These are phyloP conservation scores for Apoderus coryli DNA, from an alignment of 2,888 invertebrate species.

Conservation along the genomic window DNA sequence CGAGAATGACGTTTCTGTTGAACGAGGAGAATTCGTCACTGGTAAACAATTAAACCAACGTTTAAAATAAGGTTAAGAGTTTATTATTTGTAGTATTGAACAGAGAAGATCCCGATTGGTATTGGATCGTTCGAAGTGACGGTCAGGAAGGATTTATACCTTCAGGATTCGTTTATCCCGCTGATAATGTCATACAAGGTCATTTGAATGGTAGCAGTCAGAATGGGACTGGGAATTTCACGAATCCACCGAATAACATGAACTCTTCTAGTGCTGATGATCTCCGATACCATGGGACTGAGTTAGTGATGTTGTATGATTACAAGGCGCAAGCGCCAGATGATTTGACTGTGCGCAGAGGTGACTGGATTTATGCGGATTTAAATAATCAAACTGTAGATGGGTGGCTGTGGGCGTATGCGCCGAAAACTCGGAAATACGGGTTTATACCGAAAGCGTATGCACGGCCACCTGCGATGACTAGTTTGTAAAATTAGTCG, in stretches of 20 bases:
- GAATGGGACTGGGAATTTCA: constrained; percentile 23
- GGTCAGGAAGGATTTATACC: constrained; percentile 94
- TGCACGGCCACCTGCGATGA: constrained; percentile 84
- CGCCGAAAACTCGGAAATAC: constrained; percentile 80
- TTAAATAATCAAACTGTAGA: constrained; percentile 85
- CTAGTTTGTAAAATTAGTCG: constrained; percentile 62
- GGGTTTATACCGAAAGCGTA: constrained; percentile 94
- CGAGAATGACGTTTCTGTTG: constrained; percentile 88
- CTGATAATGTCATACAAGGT: constrained; percentile 60
- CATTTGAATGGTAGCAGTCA: constrained; percentile 30
- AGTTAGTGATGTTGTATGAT: constrained; percentile 87
- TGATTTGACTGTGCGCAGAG: constrained; percentile 77
- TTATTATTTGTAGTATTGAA: constrained; percentile 53
- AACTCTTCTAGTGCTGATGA: constrained; percentile 39
- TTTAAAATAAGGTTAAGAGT: too few species aligned
- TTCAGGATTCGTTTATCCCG: constrained; percentile 86
- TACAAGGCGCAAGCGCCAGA: constrained; percentile 92
- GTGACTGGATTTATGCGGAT: constrained; percentile 94
- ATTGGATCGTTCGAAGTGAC: constrained; percentile 85
- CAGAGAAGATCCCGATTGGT: constrained; percentile 92
- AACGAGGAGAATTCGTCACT: constrained; percentile 90
- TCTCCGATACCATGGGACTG: constrained; percentile 72
- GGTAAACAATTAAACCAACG: too few species aligned
- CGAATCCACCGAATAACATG: constrained; percentile 23
- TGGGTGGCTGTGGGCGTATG: constrained; percentile 92